phyloP scores from a whole-genome alignment of 1,140 invertebrate species.

The Drosophila kikkawai region DNA sequence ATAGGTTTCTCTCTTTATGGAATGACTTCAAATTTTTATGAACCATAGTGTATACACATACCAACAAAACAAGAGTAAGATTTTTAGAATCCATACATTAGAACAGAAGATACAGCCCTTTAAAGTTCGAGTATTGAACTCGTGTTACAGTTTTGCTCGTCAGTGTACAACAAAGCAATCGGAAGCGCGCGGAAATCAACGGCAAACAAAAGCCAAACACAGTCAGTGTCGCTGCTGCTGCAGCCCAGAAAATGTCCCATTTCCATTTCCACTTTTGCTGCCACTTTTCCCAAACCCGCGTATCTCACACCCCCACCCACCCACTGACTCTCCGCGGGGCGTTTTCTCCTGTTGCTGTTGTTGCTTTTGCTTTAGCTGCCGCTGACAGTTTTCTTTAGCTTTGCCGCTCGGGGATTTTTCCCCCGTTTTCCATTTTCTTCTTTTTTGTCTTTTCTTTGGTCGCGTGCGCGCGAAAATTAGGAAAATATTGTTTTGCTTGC shows the following conservation, averaged over 20 bases:
- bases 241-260: slow-evolving; percentile 38
- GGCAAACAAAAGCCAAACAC: slow-evolving; percentile 71
- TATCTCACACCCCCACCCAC: background rate
- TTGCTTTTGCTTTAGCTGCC: slow-evolving; percentile 60
- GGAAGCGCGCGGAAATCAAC: slow-evolving; percentile 76
- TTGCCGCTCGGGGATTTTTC: slow-evolving; percentile 35
- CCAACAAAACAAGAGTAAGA: too few relatives aligned
- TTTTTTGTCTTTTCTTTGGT: slow-evolving; percentile 61
- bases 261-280: slow-evolving; percentile 17
- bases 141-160: too few relatives aligned
- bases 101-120: too few relatives aligned
- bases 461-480: slow-evolving; percentile 79
- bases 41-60: too few relatives aligned
- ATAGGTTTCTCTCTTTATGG: too few relatives aligned
- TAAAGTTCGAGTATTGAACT: too few relatives aligned
- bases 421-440: background rate
- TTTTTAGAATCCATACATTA: too few relatives aligned
- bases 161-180: slow-evolving; percentile 80
- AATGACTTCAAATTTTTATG: too few relatives aligned
- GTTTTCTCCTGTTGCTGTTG: slow-evolving; percentile 56
- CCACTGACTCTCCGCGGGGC: slow-evolving; percentile 34
- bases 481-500: slow-evolving; percentile 77
- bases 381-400: slow-evolving; percentile 77
- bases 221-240: slow-evolving; percentile 31
- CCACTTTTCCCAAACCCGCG: background rate